Evolutionary conservation across 2,888 invertebrate genomes (phyloP), one percentile per base, ranked within the genome.

Genomic region (Mythimna ferrago): DNA sequence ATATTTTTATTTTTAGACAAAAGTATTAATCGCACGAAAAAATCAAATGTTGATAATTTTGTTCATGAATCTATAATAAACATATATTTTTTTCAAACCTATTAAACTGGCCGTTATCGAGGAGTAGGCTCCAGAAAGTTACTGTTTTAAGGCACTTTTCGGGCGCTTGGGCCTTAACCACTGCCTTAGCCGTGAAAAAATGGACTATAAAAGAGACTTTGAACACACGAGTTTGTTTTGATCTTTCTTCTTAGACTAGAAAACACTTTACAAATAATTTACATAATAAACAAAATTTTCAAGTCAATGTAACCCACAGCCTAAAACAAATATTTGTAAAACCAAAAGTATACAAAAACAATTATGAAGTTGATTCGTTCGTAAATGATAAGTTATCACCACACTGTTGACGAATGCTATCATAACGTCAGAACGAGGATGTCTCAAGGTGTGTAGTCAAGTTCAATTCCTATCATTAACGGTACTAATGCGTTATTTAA

Each of bases 371-470:
- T 32, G 35, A 63, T 71, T 77, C 62, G 57, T 58, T 32, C n/a
- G 14, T 19, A 7, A 11, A n/a, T 48, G 78, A 81, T 73, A 80
- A 73, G 63, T 70, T 73, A 78, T 80, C 80, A 78, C 81, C 80
- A 81, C 54, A 6, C 21, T 70, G 73, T 69, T 62, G 62, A 61
- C 81, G 73, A 60, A 64, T 80, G 80, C 19, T 61, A 51, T 64
- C 73, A 54, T 41, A 73, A 67, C 10, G 65, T 35, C 35, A 10
- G 38, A 57, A 56, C 56, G 54, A 61, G 64, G 63, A 66, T 67
- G 51, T 60, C 75, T 82, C 82, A 81, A 82, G 81, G 81, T 82
- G 54, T 38, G 4, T 38, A 57, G 35, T 75, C 79, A 82, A 82
- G 82, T 54, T 82, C 78, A 78, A 44, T 26, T 63, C 62, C 67